Evolutionary conservation across 1,140 invertebrate species (phyloP).

Genomic region (Anastrepha obliqua): DNA sequence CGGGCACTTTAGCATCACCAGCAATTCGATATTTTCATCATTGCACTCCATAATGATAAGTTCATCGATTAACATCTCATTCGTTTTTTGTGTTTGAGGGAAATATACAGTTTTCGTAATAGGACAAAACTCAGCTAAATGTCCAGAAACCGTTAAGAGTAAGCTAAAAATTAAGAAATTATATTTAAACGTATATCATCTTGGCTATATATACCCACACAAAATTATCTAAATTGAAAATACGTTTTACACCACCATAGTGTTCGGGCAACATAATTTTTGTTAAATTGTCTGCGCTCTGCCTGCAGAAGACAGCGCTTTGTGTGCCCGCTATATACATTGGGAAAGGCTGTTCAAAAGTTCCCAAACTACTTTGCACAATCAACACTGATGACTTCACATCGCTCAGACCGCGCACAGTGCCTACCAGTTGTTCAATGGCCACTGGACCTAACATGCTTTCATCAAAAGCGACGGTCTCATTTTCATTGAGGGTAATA

Average conservation of each 20-base stretch:
- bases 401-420: slow-evolving; percentile 57
- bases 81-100: not conserved
- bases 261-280: slow-evolving; percentile 61
- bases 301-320: slow-evolving; percentile 58
- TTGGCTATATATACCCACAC: slow-evolving; percentile 61
- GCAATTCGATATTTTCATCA: slow-evolving; percentile 67
- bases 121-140: slow-evolving; percentile 69
- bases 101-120: slow-evolving; percentile 59
- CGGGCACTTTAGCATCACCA: slow-evolving; percentile 64
- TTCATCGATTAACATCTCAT: slow-evolving; percentile 65
- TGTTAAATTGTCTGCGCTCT: slow-evolving; percentile 56
- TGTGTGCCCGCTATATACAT: slow-evolving; percentile 61
- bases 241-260: slow-evolving; percentile 63
- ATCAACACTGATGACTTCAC: slow-evolving; percentile 60
- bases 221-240: slow-evolving; percentile 67
- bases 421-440: slow-evolving; percentile 59
- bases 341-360: slow-evolving; percentile 1
- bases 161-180: slow-evolving; percentile 59
- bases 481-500: slow-evolving; percentile 62
- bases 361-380: slow-evolving; percentile 54
- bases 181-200: not conserved
- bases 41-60: slow-evolving; percentile 67
- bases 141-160: slow-evolving; percentile 66
- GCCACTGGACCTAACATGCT: slow-evolving; percentile 64
- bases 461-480: slow-evolving; percentile 61